Base-by-base conservation (phyloP, 2,888 invertebrate species). In the Phoenoteleia sp. region DNA sequence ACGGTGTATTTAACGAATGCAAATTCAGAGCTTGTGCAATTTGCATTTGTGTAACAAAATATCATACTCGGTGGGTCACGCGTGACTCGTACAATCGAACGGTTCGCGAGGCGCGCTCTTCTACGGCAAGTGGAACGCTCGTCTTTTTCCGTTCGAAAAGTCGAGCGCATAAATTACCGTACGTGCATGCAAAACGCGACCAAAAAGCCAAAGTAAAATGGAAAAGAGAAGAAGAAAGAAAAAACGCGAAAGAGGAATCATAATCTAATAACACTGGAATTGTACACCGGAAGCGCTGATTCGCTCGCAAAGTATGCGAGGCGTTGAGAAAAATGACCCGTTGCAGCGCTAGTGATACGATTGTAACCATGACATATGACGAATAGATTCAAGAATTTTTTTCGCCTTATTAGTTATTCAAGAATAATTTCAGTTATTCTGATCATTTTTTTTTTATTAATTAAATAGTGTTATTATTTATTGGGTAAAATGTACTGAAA, bases 121-220 rank as follows among this genome's bases (percentile, higher is more conserved):
- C 66, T 23, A 54, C 64, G 71, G 64, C 80, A 80, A 71, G 64
- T 72, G 64, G 80, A 49, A 72, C 80, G 47, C 29, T 66, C 66
- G 82, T 71, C 76, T 77, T 69, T 81, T 76, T 77, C 72, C 58
- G 66, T 83, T 72, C 62, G 74, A 74, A 83, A 77, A 77, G 72
- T 67, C 77, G 83, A 77, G 74, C 83, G 74, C 77, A 75, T 71
- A 84, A 79, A 84, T 79, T 84, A 79, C 54, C 71, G 62, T 62
- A 74, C 49, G 74, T 79, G 83, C 75, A 77, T 58, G 81, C 69
- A 42, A 81, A 81, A 62, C 62, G 81, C 81, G 52, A 74, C 54
- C 69, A 45, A 81, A 56, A 64, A 74, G 23, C 15, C n/a, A 21
- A 6, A 19, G 49, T 17, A 23, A 69, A 75, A 58, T 33, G 25